phyloP scores from a whole-genome alignment of 2,888 invertebrate species.

The Ypsolopha scabrella region DNA sequence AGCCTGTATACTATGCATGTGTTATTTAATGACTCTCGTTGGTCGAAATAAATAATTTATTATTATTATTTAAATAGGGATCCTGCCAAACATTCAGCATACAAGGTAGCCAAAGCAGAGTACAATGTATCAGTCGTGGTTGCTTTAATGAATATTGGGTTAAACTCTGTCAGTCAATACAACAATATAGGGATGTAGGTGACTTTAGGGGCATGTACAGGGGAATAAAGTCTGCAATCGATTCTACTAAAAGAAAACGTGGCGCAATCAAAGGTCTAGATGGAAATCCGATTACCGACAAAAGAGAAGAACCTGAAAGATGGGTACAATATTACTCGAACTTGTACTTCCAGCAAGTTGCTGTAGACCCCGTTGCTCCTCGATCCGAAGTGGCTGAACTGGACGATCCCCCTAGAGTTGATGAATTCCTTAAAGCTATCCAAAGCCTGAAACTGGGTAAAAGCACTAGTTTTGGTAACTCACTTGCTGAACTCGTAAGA shows the following conservation, averaged over 20 bases:
- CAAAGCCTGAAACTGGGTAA: slow-evolving; percentile 3
- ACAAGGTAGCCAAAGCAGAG: slow-evolving; percentile 1
- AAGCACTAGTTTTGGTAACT: slow-evolving; percentile 1
- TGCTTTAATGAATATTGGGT: slow-evolving; percentile 1
- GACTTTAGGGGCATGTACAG: neutral
- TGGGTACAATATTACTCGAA: neutral
- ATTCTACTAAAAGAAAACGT: neutral
- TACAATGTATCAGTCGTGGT: slow-evolving; percentile 1
- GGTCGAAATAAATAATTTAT: too few relatives aligned
- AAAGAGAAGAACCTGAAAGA: neutral
- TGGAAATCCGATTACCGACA: neutral
- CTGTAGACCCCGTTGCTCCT: neutral
- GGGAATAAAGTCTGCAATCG: neutral
- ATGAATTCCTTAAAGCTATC: neutral
- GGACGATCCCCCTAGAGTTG: neutral
- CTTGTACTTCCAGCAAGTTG: neutral
- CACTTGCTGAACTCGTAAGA: slow-evolving; percentile 1
- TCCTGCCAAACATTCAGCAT: neutral
- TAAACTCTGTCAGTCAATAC: neutral
- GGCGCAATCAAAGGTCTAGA: neutral
- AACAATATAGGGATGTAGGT: neutral
- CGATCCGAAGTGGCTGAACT: neutral
- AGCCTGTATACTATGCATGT: too few relatives aligned
- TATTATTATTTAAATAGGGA: too few relatives aligned
- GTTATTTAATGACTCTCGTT: too few relatives aligned